A percentile compares a stretch with the other conserved stretches of the same genome.
These are phyloP conservation scores for Girardinichthys multiradiatus DNA, from an alignment of 2,113 vertebrate species.

Conservation along the genomic window DNA sequence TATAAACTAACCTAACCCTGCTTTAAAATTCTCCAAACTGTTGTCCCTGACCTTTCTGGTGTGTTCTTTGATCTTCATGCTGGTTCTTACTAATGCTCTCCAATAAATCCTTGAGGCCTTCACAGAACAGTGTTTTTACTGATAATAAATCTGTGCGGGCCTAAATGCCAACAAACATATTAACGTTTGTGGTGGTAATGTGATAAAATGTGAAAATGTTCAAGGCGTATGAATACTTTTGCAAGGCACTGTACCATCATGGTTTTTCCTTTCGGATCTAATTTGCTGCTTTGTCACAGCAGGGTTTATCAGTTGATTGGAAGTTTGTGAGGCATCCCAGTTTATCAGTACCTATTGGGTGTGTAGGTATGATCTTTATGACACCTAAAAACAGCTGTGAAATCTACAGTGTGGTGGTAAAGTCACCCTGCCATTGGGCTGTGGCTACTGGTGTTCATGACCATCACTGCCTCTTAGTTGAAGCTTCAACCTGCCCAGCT, in stretches of 20 bases:
- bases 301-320: conserved; percentile 52
- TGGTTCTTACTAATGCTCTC: background rate
- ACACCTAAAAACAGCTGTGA: conserved; percentile 58
- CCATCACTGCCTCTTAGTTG: conserved; percentile 20
- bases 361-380: conserved; percentile 67
- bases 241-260: background rate
- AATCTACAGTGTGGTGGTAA: conserved; percentile 47
- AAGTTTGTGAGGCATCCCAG: conserved; percentile 56
- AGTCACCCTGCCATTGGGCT: conserved; percentile 59
- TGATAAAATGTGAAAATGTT: too few relatives aligned
- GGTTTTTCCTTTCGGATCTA: conserved; percentile 12
- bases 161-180: background rate
- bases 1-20: background rate
- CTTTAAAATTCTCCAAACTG: background rate
- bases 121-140: background rate
- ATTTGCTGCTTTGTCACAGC: conserved; percentile 20
- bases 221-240: too few relatives aligned
- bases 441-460: conserved; percentile 26
- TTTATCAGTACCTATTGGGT: conserved; percentile 61
- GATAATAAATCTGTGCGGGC: background rate
- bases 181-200: background rate
- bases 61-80: background rate
- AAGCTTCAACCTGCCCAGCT: conserved; percentile 23
- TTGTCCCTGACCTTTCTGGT: background rate
- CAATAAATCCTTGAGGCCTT: background rate